A percentile compares a stretch with the other conserved stretches of the same genome.
Evolutionary conservation across 2,113 vertebrate genomes (phyloP).

Genomic region (Rhabdomys dilectus): DNA sequence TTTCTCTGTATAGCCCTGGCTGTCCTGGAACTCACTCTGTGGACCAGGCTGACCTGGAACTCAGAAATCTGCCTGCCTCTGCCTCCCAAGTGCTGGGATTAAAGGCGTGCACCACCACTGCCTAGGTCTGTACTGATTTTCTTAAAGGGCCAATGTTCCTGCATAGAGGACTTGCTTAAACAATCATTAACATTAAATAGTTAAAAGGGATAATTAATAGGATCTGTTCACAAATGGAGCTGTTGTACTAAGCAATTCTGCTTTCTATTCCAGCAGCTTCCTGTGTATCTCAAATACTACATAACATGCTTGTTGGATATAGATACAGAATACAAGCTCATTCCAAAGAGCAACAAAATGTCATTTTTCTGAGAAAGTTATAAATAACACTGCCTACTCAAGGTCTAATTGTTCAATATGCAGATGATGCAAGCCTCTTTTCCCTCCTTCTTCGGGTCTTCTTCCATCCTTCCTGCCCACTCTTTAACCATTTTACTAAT

Average conservation of each 20-base stretch:
- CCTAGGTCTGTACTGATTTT: neutral
- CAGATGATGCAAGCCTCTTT: constrained; percentile 55
- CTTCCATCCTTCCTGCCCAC: constrained; percentile 20
- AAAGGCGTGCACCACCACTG: too few species aligned
- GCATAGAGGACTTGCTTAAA: constrained; percentile 8
- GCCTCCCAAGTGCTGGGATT: too few species aligned
- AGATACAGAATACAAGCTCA: constrained; percentile 68
- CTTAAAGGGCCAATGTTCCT: neutral
- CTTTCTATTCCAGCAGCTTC: constrained; percentile 52
- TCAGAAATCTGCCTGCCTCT: too few species aligned
- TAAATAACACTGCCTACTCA: constrained; percentile 74
- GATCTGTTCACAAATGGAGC: neutral
- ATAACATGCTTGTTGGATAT: constrained; percentile 17
- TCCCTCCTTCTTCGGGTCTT: neutral
- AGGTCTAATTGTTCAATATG: constrained; percentile 71
- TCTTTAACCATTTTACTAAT: constrained; percentile 28
- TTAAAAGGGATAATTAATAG: constrained; percentile 35
- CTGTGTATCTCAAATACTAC: constrained; percentile 44
- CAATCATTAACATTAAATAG: constrained; percentile 42
- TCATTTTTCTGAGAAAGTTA: constrained; percentile 69
- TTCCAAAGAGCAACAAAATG: constrained; percentile 77
- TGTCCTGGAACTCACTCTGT: too few species aligned
- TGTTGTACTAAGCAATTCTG: neutral
- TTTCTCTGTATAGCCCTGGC: too few species aligned
- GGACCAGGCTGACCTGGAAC: too few species aligned